phyloP scores from a whole-genome alignment of 2,888 invertebrate genomes.

The Silvanus unidentatus region DNA sequence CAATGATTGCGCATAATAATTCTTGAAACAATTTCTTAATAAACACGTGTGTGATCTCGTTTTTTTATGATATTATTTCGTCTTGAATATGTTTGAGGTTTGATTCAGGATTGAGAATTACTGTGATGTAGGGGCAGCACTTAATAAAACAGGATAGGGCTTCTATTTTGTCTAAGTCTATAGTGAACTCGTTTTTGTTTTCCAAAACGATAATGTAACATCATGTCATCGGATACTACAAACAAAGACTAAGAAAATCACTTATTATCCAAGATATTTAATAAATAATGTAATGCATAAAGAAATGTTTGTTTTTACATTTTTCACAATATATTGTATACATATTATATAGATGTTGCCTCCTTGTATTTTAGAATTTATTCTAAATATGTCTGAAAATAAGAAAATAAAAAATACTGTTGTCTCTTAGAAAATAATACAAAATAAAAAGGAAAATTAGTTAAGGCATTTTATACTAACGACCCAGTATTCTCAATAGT shows the following conservation, averaged over 20 bases:
- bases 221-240: slow-evolving; percentile 3
- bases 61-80: slow-evolving; percentile 6
- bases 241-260: too few relatives aligned
- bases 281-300: background rate
- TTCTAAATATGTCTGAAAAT: slow-evolving; percentile 29
- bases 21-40: background rate
- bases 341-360: slow-evolving; percentile 27
- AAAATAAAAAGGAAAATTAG: slow-evolving; percentile 24
- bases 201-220: too few relatives aligned
- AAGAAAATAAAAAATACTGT: slow-evolving; percentile 11
- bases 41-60: slow-evolving; percentile 17
- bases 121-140: background rate
- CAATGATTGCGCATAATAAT: too few relatives aligned
- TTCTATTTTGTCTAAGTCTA: too few relatives aligned
- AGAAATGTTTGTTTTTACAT: background rate
- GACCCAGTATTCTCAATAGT: slow-evolving; percentile 27
- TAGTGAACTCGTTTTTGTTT: too few relatives aligned
- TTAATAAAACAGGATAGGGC: too few relatives aligned
- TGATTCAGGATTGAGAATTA: slow-evolving; percentile 7
- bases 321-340: background rate
- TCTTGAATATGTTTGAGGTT: slow-evolving; percentile 4
- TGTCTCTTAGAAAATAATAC: slow-evolving; percentile 26
- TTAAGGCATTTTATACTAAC: slow-evolving; percentile 26
- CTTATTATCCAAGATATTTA: too few relatives aligned
- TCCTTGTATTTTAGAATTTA: slow-evolving; percentile 29